Evolutionary conservation across 2,113 vertebrate species (phyloP), one percentile per base, ranked within the genome.

Genomic region (Grantiella picta): DNA sequence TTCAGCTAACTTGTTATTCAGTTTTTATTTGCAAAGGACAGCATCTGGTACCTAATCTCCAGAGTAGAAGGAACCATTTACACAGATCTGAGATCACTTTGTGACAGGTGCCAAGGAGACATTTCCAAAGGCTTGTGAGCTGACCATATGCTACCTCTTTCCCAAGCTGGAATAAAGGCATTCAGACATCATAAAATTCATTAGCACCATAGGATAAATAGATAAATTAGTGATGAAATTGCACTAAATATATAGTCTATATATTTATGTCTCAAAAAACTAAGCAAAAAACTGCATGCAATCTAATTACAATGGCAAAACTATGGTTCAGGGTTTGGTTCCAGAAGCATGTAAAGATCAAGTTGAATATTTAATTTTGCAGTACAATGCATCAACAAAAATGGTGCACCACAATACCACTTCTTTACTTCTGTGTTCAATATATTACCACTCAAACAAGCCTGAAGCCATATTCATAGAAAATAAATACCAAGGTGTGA

Each of bases 141-240:
- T 97, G 95, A 96, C 95, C 97, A 97, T 98, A 98, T 97, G 98
- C 49, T 97, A 53, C 81, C 85, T 95, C 82, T 94, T 81, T 89
- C 82, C 68, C 94, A 92, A 90, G 92, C 10, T 90, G 78, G 82
- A 96, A 92, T 8, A 82, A 82, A 97, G 80, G 92, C 94, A 91
- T 96, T 92, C 76, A 94, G 73, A 78, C 64, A 89, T 44, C 73
- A 45, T 69, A 63, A 47, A 81, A 93, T 86, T 93, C 29, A 78
- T 22, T 78, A 94, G 24, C 38, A 95, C 71, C 47, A 65, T 15
- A 75, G 60, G 80, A 71, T 35, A 95, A 79, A 95, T 86, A 59
- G 59, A 94, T 66, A 89, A 93, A 90, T 69, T 95, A 92, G 53
- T 38, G 35, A 94, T 64, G 77, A 96, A 89, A 91, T 86, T 5